phyloP scores from a whole-genome alignment of 2,888 invertebrate species.

The Ametastegia equiseti region DNA sequence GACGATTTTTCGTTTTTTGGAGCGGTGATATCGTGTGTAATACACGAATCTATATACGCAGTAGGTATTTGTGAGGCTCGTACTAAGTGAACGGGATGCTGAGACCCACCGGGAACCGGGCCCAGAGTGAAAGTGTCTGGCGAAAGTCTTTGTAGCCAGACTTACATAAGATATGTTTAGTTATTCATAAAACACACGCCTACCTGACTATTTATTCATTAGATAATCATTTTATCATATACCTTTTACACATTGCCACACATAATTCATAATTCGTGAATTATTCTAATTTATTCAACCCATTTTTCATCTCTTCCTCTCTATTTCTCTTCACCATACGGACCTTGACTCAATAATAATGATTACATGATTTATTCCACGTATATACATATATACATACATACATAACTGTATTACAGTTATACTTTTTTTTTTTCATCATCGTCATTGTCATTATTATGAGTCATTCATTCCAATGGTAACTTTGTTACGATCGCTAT shows the following conservation, averaged over 20 bases:
- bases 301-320: neutral
- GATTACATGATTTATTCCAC: neutral
- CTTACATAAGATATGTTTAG: constrained; percentile 71
- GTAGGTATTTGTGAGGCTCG: constrained; percentile 40
- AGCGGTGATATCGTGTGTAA: neutral
- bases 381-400: neutral
- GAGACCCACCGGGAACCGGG: constrained; percentile 55
- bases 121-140: constrained; percentile 73
- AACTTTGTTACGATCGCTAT: neutral
- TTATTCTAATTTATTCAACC: neutral
- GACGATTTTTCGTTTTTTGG: neutral
- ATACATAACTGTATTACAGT: neutral
- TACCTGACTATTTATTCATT: neutral
- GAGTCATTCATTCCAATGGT: too few species aligned
- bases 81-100: constrained; percentile 72
- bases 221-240: constrained; percentile 14
- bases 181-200: constrained; percentile 67
- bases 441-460: neutral
- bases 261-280: neutral
- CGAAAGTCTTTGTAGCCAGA: constrained; percentile 73
- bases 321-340: neutral
- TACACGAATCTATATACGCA: neutral
- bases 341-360: neutral
- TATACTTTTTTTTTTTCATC: neutral
- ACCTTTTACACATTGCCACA: neutral